A percentile compares a stretch with the other conserved stretches of the same genome.
phyloP scores from a whole-genome alignment of 2,113 vertebrate genomes.

The Oreochromis niloticus region DNA sequence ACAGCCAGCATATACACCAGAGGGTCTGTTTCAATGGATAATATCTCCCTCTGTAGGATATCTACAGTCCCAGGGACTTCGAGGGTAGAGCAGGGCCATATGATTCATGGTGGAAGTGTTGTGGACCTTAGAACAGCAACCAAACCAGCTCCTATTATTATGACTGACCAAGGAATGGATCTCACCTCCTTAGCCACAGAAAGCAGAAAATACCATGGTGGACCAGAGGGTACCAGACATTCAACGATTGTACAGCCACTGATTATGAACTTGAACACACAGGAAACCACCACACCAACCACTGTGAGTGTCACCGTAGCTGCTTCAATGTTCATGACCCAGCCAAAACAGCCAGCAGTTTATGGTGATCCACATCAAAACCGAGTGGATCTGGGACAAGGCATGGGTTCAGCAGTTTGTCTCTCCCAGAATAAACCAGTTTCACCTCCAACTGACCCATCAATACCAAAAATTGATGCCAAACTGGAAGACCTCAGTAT shows the following conservation, averaged over 20 bases:
- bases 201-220: slow-evolving; percentile 84
- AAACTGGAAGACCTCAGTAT: slow-evolving; percentile 79
- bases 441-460: slow-evolving; percentile 63
- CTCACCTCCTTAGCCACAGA: slow-evolving; percentile 90
- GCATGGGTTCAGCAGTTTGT: slow-evolving; percentile 84
- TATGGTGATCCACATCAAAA: slow-evolving; percentile 93
- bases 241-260: slow-evolving; percentile 89
- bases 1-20: slow-evolving; percentile 80
- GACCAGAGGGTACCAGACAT: slow-evolving; percentile 82
- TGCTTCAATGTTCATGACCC: slow-evolving; percentile 87
- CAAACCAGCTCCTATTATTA: slow-evolving; percentile 86
- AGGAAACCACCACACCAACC: slow-evolving; percentile 84
- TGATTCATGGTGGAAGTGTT: slow-evolving; percentile 80
- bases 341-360: slow-evolving; percentile 84
- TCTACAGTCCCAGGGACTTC: slow-evolving; percentile 91
- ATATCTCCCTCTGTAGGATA: slow-evolving; percentile 92
- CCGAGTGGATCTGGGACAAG: slow-evolving; percentile 87
- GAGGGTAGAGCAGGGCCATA: slow-evolving; percentile 87
- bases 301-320: slow-evolving; percentile 88
- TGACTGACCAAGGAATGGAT: slow-evolving; percentile 97
- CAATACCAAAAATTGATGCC: slow-evolving; percentile 76
- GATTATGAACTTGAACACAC: slow-evolving; percentile 93
- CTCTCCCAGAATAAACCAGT: slow-evolving; percentile 82
- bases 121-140: slow-evolving; percentile 85
- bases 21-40: slow-evolving; percentile 88